Conservation (phyloP, 2,888 invertebrate genomes). For the Bellardia bayeri region DNA sequence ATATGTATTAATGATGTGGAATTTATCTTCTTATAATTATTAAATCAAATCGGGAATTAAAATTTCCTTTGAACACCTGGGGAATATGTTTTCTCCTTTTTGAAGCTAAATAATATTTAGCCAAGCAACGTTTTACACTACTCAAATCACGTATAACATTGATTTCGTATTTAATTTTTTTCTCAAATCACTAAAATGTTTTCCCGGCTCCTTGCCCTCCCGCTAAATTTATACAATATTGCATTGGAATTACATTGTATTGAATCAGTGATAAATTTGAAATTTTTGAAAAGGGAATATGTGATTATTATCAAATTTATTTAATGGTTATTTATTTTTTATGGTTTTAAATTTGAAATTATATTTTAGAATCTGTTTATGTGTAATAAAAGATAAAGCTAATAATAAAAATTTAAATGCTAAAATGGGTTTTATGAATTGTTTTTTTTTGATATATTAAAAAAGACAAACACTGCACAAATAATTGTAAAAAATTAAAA, state of each 20-base stretch:
- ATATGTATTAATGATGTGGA: no score
- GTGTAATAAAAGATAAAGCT: background rate
- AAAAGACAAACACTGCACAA: background rate
- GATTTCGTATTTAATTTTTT: background rate
- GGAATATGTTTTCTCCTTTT: no score
- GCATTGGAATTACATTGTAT: constrained; percentile 20
- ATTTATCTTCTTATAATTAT: no score
- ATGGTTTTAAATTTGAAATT: constrained; percentile 19
- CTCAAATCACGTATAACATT: background rate
- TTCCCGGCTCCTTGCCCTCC: background rate
- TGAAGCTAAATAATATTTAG: no score
- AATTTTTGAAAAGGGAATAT: constrained; percentile 12
- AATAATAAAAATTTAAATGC: background rate
- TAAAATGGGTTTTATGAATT: background rate
- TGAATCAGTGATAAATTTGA: constrained; percentile 26
- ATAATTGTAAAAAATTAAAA: background rate
- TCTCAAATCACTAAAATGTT: background rate
- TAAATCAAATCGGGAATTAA: no score
- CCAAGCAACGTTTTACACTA: no score
- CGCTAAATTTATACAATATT: constrained; percentile 27
- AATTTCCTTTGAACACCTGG: no score
- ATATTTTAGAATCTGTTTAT: constrained; percentile 26
- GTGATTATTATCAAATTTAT: constrained; percentile 31
- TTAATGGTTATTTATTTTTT: constrained; percentile 26
- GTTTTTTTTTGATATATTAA: background rate